Percentiles rank a stretch among this genome's conserved stretches.
These are phyloP conservation scores for Pipistrellus nathusii DNA, from an alignment of 2,797 vertebrate species.

Conservation along the genomic window DNA sequence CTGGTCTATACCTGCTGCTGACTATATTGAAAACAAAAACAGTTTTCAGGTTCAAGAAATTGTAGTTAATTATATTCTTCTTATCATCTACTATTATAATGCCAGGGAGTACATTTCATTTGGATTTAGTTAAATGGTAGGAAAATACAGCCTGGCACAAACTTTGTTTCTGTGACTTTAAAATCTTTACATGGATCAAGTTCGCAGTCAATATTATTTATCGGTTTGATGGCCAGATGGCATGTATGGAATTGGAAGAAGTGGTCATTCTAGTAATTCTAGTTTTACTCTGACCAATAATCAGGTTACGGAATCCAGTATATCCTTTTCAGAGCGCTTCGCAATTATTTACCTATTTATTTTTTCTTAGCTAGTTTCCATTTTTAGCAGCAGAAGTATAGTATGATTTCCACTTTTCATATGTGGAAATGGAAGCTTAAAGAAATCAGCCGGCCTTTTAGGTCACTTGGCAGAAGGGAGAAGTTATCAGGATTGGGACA, in stretches of 20 bases:
- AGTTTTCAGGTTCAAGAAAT: not conserved
- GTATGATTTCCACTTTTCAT: slow-evolving; percentile 61
- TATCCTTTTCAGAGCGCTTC: slow-evolving; percentile 71
- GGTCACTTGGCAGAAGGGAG: not conserved
- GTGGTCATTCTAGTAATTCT: slow-evolving; percentile 78
- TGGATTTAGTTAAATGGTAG: not conserved
- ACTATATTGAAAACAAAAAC: slow-evolving; percentile 28
- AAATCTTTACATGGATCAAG: slow-evolving; percentile 32
- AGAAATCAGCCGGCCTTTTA: slow-evolving; percentile 6
- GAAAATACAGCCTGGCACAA: not conserved
- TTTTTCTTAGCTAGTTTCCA: slow-evolving; percentile 67
- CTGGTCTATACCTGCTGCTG: not conserved
- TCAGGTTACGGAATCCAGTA: slow-evolving; percentile 76
- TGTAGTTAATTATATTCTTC: slow-evolving; percentile 9
- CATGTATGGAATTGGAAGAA: slow-evolving; percentile 74
- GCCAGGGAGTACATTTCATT: not conserved
- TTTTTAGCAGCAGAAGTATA: slow-evolving; percentile 70
- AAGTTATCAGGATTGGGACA: slow-evolving; percentile 19
- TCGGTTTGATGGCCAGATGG: slow-evolving; percentile 54
- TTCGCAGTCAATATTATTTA: slow-evolving; percentile 36
- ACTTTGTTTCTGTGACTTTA: slow-evolving; percentile 51
- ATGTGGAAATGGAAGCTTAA: slow-evolving; percentile 41
- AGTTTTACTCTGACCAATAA: slow-evolving; percentile 77
- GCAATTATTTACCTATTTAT: slow-evolving; percentile 23
- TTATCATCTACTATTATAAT: not conserved